A percentile compares a stretch with the other conserved stretches of the same genome.
Evolutionary conservation across 2,797 vertebrate species (phyloP).

Genomic region (Dromococcyx pavoninus): DNA sequence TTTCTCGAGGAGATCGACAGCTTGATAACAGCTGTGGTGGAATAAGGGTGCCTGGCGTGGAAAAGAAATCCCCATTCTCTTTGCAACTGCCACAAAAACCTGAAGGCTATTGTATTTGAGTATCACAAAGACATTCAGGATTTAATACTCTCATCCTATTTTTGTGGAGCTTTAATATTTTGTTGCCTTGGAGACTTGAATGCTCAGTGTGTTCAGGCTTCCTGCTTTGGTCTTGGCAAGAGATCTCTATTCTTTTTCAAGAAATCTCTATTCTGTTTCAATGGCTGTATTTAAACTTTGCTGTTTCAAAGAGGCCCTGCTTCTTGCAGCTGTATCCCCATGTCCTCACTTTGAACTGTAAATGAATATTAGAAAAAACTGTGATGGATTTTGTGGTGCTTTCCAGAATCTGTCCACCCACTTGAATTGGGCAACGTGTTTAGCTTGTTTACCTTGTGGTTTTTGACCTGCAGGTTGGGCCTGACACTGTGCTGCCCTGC

Average conservation of each 20-base stretch:
- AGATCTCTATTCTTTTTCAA: neutral
- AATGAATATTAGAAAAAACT: neutral
- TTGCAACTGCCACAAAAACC: slow-evolving; percentile 25
- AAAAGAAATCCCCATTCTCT: slow-evolving; percentile 22
- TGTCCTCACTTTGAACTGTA: slow-evolving; percentile 12
- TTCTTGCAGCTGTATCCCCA: slow-evolving; percentile 37
- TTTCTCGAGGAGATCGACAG: neutral
- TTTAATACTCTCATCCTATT: slow-evolving; percentile 47
- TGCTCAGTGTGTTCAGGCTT: slow-evolving; percentile 31
- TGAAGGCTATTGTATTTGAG: slow-evolving; percentile 37
- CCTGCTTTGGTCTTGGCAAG: slow-evolving; percentile 55
- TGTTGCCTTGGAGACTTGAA: slow-evolving; percentile 59
- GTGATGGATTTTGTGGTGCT: neutral
- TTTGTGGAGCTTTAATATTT: slow-evolving; percentile 60
- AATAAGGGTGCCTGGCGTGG: slow-evolving; percentile 4
- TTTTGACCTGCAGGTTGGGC: neutral
- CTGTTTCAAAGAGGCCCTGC: slow-evolving; percentile 3
- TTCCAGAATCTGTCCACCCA: neutral
- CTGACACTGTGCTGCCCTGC: fast-evolving
- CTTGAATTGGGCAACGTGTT: neutral
- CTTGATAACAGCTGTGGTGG: slow-evolving; percentile 16
- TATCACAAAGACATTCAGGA: slow-evolving; percentile 29
- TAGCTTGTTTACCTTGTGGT: neutral
- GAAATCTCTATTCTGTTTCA: neutral
- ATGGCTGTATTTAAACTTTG: slow-evolving; percentile 50